Conservation (phyloP, 2,888 invertebrate genomes). For the Atethmia centrago region DNA sequence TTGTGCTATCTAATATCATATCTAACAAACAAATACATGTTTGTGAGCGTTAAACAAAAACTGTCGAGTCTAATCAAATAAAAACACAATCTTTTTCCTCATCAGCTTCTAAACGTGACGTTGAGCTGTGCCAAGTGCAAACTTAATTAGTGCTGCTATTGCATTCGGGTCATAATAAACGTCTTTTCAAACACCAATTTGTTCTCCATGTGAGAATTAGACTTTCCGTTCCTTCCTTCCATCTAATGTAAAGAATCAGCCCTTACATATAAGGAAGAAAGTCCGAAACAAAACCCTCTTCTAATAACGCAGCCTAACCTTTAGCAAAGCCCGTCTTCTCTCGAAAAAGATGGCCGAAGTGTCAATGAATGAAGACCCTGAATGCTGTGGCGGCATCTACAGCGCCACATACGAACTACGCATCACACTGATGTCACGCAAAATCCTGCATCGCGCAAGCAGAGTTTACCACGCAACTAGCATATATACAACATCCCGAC, state of each 20-base stretch:
- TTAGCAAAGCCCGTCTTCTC: background rate
- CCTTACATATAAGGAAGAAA: background rate
- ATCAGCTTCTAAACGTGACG: conserved; percentile 40
- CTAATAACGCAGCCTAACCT: background rate
- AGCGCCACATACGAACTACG: no score
- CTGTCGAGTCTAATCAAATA: conserved; percentile 5
- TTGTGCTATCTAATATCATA: no score
- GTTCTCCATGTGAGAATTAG: background rate
- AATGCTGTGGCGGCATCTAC: no score
- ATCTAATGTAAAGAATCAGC: background rate
- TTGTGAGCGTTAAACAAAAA: background rate
- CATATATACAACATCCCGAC: no score
- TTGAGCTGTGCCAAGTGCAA: conserved; percentile 29
- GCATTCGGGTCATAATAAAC: conserved; percentile 11
- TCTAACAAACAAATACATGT: background rate
- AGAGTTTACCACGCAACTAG: no score
- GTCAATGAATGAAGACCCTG: background rate
- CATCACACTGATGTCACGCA: no score
- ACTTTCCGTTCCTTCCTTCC: background rate
- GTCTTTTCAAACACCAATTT: background rate
- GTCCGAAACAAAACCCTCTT: background rate
- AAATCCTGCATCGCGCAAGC: no score
- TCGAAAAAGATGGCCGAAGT: background rate
- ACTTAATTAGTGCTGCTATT: conserved; percentile 25
- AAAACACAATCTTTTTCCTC: conserved; percentile 7